Evolutionary conservation across 1,140 invertebrate genomes (phyloP), one percentile per base, ranked within the genome.

Genomic region (Bradysia coprophila): DNA sequence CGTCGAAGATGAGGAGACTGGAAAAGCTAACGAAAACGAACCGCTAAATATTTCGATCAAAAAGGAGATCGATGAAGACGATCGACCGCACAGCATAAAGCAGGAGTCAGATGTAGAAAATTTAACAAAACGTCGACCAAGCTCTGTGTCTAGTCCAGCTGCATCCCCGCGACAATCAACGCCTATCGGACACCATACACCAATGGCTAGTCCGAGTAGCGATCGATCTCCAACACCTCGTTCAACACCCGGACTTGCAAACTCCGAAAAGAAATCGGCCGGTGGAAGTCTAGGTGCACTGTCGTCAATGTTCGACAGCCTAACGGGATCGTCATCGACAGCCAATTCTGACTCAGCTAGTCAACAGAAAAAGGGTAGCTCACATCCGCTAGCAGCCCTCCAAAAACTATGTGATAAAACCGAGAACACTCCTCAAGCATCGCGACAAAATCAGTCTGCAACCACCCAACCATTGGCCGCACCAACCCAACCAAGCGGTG

Each of bases 341-440:
- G 46, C 53, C 21, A 33, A 50, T 6, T 63, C 65, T 20, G 66
- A 62, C 0, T 51, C 54, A 0, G 55, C 53, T 6, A 54, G 63
- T 1, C 59, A 52, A 43, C 56, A 65, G 21, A 79, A 80, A 37
- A 69, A 74, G 44, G 67, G 72, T 4, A 81, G 78, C 47, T 80
- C 79, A 49, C 85, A 89, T 63, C 92, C 92, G 16, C 61, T 96
- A 45, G 88, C 90, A 10, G 90, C 90, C 6, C 62, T 96, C 34
- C 90, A 95, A 54, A 93, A 93, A 57, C 72, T 95, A 10, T 89
- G 91, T 62, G 90, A 94, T 61, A 93, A 92, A 65, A 89, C 88
- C 48, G 85, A 91, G 62, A 87, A 76, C 33, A 75, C 73, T 51
- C 56, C 64, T 40, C 49, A 49, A 49, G 60, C 60, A 62, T 49